Evolutionary conservation across 2,113 vertebrate genomes (phyloP).

Genomic region (Ia io): DNA sequence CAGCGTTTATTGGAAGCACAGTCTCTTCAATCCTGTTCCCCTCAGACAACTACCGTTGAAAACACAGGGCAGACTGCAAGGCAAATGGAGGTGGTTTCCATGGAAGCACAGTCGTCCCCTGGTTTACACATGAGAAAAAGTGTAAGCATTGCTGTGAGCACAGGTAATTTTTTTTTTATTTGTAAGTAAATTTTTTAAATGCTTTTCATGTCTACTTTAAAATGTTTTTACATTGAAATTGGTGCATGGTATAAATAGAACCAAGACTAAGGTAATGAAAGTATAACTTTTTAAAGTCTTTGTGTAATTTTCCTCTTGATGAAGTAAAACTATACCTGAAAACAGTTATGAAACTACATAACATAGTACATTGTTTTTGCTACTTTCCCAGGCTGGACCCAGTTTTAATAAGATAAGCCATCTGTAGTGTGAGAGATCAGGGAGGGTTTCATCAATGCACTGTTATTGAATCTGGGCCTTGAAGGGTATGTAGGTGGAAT

Average conservation of each 20-base stretch:
- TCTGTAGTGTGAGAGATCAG: not conserved
- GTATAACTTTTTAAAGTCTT: not conserved
- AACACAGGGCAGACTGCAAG: not conserved
- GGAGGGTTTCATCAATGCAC: not conserved
- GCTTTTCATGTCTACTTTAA: not conserved
- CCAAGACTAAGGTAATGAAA: not conserved
- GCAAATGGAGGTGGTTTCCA: conserved; percentile 75
- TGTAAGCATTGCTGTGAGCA: conserved; percentile 94
- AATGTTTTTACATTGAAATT: conserved; percentile 17
- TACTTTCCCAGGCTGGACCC: not conserved
- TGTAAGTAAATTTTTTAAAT: not conserved
- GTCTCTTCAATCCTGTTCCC: conserved; percentile 69
- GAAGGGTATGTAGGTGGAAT: not conserved
- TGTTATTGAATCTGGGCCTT: not conserved
- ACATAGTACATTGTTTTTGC: not conserved
- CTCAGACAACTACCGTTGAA: conserved; percentile 22
- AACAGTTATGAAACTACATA: not conserved
- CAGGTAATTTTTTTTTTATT: conserved; percentile 84
- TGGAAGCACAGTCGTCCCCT: conserved; percentile 76
- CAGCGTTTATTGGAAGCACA: conserved; percentile 94
- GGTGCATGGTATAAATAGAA: not conserved
- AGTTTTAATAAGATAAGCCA: conserved; percentile 22
- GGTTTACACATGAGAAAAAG: conserved; percentile 74
- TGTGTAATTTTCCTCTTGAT: not conserved
- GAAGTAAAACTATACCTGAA: conserved; percentile 18